Conservation (phyloP, 2,888 invertebrate genomes). For the Pheosia tremula region DNA sequence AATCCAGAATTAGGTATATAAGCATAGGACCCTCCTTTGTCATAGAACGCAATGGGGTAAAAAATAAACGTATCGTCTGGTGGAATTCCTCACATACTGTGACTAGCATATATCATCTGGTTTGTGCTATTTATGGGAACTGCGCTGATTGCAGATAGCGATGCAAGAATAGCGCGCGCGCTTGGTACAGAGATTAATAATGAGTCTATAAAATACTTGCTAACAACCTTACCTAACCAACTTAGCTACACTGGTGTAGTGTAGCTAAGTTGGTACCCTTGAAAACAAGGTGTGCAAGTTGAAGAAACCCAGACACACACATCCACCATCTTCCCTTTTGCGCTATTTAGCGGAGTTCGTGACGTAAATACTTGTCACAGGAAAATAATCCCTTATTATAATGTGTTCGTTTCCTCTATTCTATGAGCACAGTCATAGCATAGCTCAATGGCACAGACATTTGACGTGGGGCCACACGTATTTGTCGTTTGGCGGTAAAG, state of each 20-base stretch:
- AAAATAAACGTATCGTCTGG: neutral
- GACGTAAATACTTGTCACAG: neutral
- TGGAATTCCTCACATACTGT: neutral
- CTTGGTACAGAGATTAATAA: neutral
- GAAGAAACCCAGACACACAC: no score
- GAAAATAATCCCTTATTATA: neutral
- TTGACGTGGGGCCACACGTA: neutral
- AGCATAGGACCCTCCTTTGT: no score
- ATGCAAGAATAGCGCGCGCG: neutral
- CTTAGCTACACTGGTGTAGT: no score
- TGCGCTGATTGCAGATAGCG: neutral
- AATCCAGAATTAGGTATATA: no score
- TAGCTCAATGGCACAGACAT: neutral
- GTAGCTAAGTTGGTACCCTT: no score
- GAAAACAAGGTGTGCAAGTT: no score
- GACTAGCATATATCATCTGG: slow-evolving; percentile 1
- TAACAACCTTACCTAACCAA: no score
- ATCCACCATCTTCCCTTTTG: no score
- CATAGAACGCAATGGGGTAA: neutral
- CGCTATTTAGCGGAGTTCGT: no score
- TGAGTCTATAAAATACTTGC: neutral
- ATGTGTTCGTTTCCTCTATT: neutral
- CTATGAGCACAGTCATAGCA: neutral
- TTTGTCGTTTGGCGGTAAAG: no score
- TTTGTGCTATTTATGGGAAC: neutral